Evolutionary conservation across 2,113 vertebrate genomes (phyloP).

Genomic region (Arenaria interpres): DNA sequence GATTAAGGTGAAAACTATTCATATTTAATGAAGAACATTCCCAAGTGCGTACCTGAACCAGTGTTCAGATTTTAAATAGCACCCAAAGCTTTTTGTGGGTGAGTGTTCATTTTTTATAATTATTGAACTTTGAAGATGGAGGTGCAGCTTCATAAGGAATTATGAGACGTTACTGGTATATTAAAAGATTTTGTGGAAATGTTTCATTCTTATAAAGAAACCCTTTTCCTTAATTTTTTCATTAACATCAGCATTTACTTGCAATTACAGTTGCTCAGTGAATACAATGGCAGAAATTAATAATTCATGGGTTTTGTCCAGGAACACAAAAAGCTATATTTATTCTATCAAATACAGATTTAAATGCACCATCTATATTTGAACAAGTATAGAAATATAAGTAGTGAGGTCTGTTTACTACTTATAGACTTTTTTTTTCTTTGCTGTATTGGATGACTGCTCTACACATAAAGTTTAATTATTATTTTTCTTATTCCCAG

Average conservation of each 20-base stretch:
- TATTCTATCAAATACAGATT: constrained; percentile 61
- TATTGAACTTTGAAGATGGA: not conserved
- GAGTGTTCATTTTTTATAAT: not conserved
- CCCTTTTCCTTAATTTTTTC: constrained; percentile 50
- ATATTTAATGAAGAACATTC: not conserved
- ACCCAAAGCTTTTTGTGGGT: not conserved
- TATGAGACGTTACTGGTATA: not conserved
- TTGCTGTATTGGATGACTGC: not conserved
- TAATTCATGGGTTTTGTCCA: constrained; percentile 73
- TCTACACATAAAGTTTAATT: not conserved
- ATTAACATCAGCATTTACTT: constrained; percentile 70
- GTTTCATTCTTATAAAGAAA: constrained; percentile 65
- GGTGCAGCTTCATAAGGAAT: not conserved
- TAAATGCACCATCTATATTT: constrained; percentile 38
- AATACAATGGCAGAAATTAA: constrained; percentile 74
- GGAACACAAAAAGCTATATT: constrained; percentile 31
- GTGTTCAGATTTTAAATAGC: not conserved
- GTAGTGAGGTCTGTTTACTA: not conserved
- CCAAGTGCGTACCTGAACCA: not conserved
- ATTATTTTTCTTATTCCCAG: not conserved
- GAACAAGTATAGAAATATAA: constrained; percentile 29
- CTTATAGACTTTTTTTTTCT: not conserved
- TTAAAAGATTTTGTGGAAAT: constrained; percentile 58
- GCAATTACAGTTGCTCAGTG: constrained; percentile 64
- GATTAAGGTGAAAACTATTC: not conserved